These are phyloP conservation scores for Drosophila athabasca DNA, from an alignment of 1,140 invertebrate genomes.

Conservation along the genomic window DNA sequence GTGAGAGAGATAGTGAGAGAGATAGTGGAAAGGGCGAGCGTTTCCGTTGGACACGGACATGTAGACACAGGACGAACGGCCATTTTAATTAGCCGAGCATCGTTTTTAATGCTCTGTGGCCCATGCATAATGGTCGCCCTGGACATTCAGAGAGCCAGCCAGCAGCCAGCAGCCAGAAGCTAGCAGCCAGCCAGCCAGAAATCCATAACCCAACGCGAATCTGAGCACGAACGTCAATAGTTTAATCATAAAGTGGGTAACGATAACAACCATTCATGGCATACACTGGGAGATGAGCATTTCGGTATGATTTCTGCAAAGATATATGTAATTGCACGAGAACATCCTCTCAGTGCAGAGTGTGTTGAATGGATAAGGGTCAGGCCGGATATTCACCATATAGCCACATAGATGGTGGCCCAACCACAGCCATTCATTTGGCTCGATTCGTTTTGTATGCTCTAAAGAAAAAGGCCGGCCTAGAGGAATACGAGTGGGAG, in stretches of 20 bases:
- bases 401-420: too few species aligned
- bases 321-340: neutral
- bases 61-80: slow-evolving; percentile 11
- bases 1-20: neutral
- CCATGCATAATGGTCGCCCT: slow-evolving; percentile 67
- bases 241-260: slow-evolving; percentile 79
- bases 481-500: too few species aligned
- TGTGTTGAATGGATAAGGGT: too few species aligned
- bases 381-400: too few species aligned
- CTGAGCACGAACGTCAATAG: slow-evolving; percentile 58
- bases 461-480: too few species aligned
- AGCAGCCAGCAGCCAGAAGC: too few species aligned
- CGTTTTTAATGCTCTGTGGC: slow-evolving; percentile 50
- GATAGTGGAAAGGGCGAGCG: neutral
- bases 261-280: slow-evolving; percentile 71
- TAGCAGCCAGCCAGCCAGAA: slow-evolving; percentile 35
- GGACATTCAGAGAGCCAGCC: slow-evolving; percentile 39
- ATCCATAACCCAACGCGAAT: slow-evolving; percentile 35
- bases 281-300: slow-evolving; percentile 4
- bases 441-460: too few species aligned
- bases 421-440: too few species aligned
- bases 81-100: slow-evolving; percentile 72
- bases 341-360: too few species aligned
- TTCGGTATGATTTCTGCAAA: neutral
- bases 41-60: slow-evolving; percentile 17